Evolutionary conservation across 1,140 invertebrate species (phyloP).

Genomic region (Diorhabda carinulata): DNA sequence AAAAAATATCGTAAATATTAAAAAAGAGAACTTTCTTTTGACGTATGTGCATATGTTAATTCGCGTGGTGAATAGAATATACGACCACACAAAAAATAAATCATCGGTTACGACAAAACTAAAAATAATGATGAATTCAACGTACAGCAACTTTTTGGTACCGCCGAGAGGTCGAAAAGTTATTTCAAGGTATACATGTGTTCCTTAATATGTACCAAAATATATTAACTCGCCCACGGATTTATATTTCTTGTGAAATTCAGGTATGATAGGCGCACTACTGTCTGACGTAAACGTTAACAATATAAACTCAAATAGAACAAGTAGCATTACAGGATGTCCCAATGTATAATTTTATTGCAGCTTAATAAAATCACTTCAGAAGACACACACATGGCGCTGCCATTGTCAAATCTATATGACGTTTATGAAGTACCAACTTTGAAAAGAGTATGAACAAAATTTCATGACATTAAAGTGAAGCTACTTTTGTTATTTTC

Average conservation of each 20-base stretch:
- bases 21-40: too few relatives aligned
- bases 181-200: slow-evolving; percentile 31
- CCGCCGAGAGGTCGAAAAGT: slow-evolving; percentile 17
- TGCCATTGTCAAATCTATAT: too few relatives aligned
- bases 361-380: too few relatives aligned
- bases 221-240: slow-evolving; percentile 22
- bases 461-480: too few relatives aligned
- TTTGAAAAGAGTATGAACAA: too few relatives aligned
- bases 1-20: too few relatives aligned
- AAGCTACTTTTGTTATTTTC: too few relatives aligned
- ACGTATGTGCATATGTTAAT: too few relatives aligned
- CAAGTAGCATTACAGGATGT: background rate
- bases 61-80: background rate
- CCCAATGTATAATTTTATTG: too few relatives aligned
- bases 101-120: background rate
- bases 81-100: background rate
- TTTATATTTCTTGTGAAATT: background rate
- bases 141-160: background rate
- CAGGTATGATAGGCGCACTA: background rate
- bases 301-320: background rate
- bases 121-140: background rate
- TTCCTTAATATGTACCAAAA: slow-evolving; percentile 26
- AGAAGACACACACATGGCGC: too few relatives aligned
- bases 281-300: slow-evolving; percentile 1
- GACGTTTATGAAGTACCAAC: too few relatives aligned